Evolutionary conservation across 1,140 invertebrate genomes (phyloP).

Genomic region (Paraescarpia echinospica): DNA sequence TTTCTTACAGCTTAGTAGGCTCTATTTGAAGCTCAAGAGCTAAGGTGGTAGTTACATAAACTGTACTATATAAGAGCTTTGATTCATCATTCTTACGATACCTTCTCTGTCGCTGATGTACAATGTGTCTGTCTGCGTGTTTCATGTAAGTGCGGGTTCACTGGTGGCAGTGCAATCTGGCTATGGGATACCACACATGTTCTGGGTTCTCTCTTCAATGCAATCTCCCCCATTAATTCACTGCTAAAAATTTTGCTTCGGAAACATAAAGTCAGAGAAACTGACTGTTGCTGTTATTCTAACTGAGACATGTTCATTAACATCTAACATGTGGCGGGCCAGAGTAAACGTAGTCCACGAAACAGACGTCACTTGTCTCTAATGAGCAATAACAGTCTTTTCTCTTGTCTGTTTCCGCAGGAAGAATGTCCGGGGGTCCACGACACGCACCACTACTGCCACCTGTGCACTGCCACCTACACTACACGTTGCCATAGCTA

Average conservation of each 20-base stretch:
- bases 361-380: neutral
- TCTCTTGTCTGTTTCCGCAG: neutral
- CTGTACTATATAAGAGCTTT: too few species aligned
- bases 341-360: neutral
- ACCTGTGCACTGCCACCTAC: neutral
- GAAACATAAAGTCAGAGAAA: neutral
- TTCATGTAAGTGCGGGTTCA: neutral
- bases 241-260: neutral
- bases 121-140: neutral
- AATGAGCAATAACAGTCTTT: neutral
- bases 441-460: neutral
- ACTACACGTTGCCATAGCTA: neutral
- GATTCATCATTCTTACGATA: too few species aligned
- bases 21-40: neutral
- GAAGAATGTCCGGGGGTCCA: neutral
- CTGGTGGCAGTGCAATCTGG: neutral
- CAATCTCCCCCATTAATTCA: neutral
- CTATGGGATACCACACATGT: neutral
- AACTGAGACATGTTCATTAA: neutral
- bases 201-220: neutral
- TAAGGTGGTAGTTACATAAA: neutral
- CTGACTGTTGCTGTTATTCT: neutral
- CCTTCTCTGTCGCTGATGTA: too few species aligned
- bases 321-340: neutral
- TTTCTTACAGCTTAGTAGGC: neutral